A percentile compares a stretch with the other conserved stretches of the same genome.
These are phyloP conservation scores for Prunella fulvescens DNA, from an alignment of 2,113 vertebrate species.

Conservation along the genomic window DNA sequence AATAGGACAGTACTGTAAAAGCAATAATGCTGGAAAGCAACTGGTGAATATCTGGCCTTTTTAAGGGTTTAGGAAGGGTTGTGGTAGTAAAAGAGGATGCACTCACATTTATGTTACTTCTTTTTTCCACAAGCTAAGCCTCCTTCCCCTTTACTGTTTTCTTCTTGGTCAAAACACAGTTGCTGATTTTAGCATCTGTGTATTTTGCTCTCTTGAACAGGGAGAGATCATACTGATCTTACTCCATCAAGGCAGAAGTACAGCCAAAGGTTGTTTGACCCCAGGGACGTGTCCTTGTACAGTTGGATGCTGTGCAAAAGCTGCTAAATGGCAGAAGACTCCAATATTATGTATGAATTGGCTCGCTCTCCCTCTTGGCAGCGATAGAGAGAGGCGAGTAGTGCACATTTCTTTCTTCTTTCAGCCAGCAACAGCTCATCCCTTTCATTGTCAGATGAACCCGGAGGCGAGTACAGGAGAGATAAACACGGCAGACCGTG, in stretches of 20 bases:
- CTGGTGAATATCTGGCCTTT: background rate
- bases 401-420: background rate
- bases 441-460: background rate
- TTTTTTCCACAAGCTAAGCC: background rate
- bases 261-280: conserved; percentile 19
- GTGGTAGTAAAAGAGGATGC: background rate
- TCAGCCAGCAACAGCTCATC: background rate
- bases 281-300: background rate
- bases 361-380: background rate
- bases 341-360: background rate
- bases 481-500: background rate
- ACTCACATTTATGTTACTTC: background rate
- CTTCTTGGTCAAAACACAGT: background rate
- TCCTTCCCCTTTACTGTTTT: background rate
- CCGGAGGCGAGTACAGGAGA: background rate
- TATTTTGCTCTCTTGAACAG: background rate
- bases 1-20: background rate
- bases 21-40: background rate
- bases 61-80: background rate
- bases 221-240: background rate
- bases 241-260: background rate
- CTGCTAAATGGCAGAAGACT: background rate
- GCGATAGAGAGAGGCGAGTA: background rate
- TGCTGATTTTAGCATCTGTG: background rate
- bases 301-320: conserved; percentile 14